Evolutionary conservation across 2,113 vertebrate genomes (phyloP).

Genomic region (Phalacrocorax aristotelis): DNA sequence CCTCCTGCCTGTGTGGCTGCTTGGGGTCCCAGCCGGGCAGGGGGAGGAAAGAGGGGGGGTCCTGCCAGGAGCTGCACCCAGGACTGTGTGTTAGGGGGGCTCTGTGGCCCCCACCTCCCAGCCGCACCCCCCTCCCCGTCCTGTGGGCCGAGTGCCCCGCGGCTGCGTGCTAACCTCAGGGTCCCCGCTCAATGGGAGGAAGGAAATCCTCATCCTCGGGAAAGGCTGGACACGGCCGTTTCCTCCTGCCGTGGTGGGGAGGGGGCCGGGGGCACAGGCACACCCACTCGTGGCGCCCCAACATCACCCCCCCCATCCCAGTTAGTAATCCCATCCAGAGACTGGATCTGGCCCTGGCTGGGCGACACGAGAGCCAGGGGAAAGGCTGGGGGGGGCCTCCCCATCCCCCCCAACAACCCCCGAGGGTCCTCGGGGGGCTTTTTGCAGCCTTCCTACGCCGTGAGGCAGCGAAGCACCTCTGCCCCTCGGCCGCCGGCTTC

Average conservation of each 20-base stretch:
- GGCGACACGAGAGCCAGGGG: accelerated
- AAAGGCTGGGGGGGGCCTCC: background rate
- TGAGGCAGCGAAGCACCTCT: accelerated
- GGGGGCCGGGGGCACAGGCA: background rate
- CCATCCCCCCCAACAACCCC: background rate
- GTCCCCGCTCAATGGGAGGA: conserved; percentile 55
- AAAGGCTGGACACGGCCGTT: conserved; percentile 40
- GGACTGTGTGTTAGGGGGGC: background rate
- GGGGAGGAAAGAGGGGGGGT: background rate
- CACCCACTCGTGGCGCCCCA: background rate
- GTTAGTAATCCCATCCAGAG: background rate
- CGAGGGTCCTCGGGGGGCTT: background rate
- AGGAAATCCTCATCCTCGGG: conserved; percentile 61
- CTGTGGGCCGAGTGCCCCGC: background rate
- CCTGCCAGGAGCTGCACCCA: background rate
- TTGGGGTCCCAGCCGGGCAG: background rate
- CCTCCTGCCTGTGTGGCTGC: background rate
- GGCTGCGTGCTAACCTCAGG: conserved; percentile 46
- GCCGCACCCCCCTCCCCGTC: background rate
- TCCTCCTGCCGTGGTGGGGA: conserved; percentile 12
- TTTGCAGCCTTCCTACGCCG: background rate
- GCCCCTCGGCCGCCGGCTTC: background rate
- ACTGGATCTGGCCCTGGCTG: accelerated
- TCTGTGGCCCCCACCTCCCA: background rate
- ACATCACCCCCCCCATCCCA: background rate